A percentile compares a stretch with the other conserved stretches of the same genome.
Evolutionary conservation across 2,888 invertebrate species (phyloP).

Genomic region (Ectemnius cavifrons): DNA sequence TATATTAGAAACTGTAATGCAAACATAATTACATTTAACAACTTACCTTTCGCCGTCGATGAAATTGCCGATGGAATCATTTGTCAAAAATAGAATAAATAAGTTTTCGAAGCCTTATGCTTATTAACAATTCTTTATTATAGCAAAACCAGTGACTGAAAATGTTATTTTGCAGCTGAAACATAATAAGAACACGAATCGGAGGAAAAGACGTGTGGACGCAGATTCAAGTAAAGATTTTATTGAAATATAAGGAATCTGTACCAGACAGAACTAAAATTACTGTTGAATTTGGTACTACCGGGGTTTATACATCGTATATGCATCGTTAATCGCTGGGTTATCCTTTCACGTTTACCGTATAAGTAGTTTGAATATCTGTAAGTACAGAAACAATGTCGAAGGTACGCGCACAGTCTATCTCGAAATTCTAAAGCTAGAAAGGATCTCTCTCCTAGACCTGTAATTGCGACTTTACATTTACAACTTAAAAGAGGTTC

Average conservation of each 20-base stretch:
- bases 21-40: too few relatives aligned
- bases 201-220: conserved; percentile 34
- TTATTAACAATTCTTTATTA: too few relatives aligned
- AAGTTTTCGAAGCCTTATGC: too few relatives aligned
- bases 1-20: too few relatives aligned
- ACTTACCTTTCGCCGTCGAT: too few relatives aligned
- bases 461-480: conserved; percentile 60
- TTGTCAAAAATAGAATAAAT: too few relatives aligned
- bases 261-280: conserved; percentile 79
- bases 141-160: too few relatives aligned
- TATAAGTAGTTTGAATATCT: conserved; percentile 72
- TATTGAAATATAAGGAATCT: conserved; percentile 79
- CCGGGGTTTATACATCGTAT: conserved; percentile 77
- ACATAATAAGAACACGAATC: conserved; percentile 9
- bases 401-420: conserved; percentile 76
- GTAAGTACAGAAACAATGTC: conserved; percentile 77
- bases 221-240: conserved; percentile 74
- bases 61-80: too few relatives aligned
- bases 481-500: conserved; percentile 65
- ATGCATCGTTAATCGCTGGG: conserved; percentile 70
- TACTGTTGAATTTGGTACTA: conserved; percentile 78
- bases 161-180: too few relatives aligned
- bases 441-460: conserved; percentile 63
- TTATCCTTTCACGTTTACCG: conserved; percentile 63
- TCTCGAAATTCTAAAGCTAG: conserved; percentile 73